A percentile compares a stretch with the other conserved stretches of the same genome.
phyloP scores from a whole-genome alignment of 2,113 vertebrate genomes.

The Paracanthobrama guichenoti region DNA sequence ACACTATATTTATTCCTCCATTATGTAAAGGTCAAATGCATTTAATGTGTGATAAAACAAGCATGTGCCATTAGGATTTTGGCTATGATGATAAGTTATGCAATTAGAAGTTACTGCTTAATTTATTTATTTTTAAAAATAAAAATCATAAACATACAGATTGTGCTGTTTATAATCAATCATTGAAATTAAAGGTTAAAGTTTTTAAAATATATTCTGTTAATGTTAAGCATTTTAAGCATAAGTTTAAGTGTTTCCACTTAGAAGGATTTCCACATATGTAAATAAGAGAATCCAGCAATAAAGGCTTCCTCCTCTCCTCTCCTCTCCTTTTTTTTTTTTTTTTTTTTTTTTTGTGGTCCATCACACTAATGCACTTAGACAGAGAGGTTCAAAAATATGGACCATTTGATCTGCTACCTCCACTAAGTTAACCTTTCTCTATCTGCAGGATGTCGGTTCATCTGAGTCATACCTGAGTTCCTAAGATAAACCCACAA shows the following conservation, averaged over 20 bases:
- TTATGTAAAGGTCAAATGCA: not conserved
- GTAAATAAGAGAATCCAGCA: not conserved
- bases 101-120: not conserved
- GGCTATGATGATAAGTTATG: not conserved
- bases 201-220: too few species aligned
- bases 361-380: slow-evolving; percentile 40
- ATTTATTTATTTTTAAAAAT: not conserved
- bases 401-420: not conserved
- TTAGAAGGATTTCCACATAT: not conserved
- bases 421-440: slow-evolving; percentile 40
- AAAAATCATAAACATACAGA: too few species aligned
- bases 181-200: not conserved
- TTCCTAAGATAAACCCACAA: not conserved
- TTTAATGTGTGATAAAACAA: not conserved
- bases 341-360: not conserved
- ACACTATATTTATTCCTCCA: not conserved
- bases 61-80: not conserved
- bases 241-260: not conserved
- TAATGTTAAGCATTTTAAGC: too few species aligned
- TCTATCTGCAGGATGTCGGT: slow-evolving; percentile 42
- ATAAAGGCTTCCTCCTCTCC: not conserved
- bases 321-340: not conserved
- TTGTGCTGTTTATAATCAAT: not conserved
- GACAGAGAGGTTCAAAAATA: slow-evolving; percentile 44
- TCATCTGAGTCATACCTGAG: slow-evolving; percentile 4